Conservation (phyloP, 2,113 vertebrate genomes). For the Cyprinodon tularosa region DNA sequence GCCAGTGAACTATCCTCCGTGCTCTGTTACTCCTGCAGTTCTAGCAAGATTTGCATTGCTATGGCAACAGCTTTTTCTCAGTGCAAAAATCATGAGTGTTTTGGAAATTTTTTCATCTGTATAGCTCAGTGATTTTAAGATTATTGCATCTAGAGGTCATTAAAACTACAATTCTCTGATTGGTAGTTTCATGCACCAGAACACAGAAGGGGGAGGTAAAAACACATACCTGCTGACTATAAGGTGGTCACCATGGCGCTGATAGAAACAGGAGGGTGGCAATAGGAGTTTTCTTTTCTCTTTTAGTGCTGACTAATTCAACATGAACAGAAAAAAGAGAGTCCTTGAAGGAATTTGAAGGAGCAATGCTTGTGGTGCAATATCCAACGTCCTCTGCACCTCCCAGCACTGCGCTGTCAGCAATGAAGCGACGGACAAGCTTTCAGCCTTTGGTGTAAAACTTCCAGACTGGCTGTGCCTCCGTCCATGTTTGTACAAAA, state of each 20-base stretch:
- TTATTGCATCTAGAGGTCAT: conserved; percentile 43
- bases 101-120: conserved; percentile 6
- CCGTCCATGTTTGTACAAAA: conserved; percentile 23
- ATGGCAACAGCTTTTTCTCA: conserved; percentile 67
- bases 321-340: conserved; percentile 5
- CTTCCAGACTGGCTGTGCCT: conserved; percentile 16
- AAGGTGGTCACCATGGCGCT: conserved; percentile 7
- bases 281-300: conserved; percentile 1
- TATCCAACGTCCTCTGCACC: conserved; percentile 21
- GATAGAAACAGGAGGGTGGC: not conserved
- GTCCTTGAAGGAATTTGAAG: conserved; percentile 1
- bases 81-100: conserved; percentile 12
- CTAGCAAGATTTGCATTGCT: conserved; percentile 48
- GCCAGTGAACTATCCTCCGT: conserved; percentile 8
- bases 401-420: conserved; percentile 52
- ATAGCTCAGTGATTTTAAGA: conserved; percentile 62
- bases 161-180: conserved; percentile 22
- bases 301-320: conserved; percentile 13
- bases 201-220: not conserved
- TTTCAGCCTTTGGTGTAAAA: conserved; percentile 29
- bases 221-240: conserved; percentile 52
- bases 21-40: conserved; percentile 43
- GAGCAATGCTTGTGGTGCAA: conserved; percentile 12
- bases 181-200: not conserved
- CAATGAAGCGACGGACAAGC: not conserved